Percentiles rank a stretch among this genome's conserved stretches.
These are phyloP conservation scores for Dendroctonus valens DNA, from an alignment of 1,140 invertebrate genomes.

Conservation along the genomic window DNA sequence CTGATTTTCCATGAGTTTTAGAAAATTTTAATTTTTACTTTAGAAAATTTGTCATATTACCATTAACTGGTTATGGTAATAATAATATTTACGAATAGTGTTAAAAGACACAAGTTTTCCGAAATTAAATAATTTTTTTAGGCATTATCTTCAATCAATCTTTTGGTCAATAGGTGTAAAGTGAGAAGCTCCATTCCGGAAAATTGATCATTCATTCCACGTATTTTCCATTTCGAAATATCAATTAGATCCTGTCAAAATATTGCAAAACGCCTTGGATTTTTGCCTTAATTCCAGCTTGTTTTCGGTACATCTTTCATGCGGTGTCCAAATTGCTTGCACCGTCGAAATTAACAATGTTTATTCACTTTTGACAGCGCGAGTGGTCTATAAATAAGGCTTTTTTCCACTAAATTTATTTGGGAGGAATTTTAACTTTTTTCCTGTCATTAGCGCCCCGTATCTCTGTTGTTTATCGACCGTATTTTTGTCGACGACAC, in stretches of 20 bases:
- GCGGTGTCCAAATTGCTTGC: conserved; percentile 11
- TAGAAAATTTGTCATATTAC: too few species aligned
- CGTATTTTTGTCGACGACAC: conserved; percentile 15
- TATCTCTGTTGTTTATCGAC: conserved; percentile 8
- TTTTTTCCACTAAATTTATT: conserved; percentile 9
- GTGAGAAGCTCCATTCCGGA: too few species aligned
- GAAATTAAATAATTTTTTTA: too few species aligned
- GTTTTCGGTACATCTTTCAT: conserved; percentile 7
- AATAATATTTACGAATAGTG: too few species aligned
- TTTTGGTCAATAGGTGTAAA: too few species aligned
- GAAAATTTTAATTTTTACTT: too few species aligned
- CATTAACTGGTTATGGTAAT: too few species aligned
- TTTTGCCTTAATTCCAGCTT: conserved; percentile 6
- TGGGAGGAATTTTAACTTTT: conserved; percentile 12
- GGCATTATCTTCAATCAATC: too few species aligned
- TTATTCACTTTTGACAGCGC: conserved; percentile 6
- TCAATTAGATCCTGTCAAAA: conserved; percentile 8
- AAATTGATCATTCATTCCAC: too few species aligned
- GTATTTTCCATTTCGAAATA: conserved; percentile 2
- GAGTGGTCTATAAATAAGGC: conserved; percentile 16
- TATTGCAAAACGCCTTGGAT: conserved; percentile 7
- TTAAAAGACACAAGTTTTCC: too few species aligned
- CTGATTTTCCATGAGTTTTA: too few species aligned
- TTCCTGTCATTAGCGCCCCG: conserved; percentile 14
- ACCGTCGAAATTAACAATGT: conserved; percentile 12